A percentile compares a stretch with the other conserved stretches of the same genome.
phyloP scores from a whole-genome alignment of 1,140 invertebrate species.

The Calosoma granatense region DNA sequence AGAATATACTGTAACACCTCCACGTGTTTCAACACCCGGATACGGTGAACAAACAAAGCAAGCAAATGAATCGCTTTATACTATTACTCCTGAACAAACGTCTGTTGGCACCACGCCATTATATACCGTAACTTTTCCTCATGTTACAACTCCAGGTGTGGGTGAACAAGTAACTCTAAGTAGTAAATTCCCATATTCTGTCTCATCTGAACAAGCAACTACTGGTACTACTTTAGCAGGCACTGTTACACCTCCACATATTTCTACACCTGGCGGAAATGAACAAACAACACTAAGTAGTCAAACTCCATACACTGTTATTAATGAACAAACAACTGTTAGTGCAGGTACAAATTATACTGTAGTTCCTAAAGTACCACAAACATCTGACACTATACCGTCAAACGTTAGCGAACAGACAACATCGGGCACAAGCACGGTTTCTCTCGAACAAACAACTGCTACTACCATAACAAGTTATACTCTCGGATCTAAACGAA shows the following conservation, averaged over 20 bases:
- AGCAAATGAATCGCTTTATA: too few relatives aligned
- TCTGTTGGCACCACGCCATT: too few relatives aligned
- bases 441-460: neutral
- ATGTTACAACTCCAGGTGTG: neutral
- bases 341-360: neutral
- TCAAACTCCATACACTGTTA: neutral
- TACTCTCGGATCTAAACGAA: too few relatives aligned
- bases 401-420: neutral
- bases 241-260: neutral
- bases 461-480: neutral
- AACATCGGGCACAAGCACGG: neutral
- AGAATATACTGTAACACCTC: too few relatives aligned
- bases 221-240: neutral
- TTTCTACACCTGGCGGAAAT: neutral
- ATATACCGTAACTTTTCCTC: too few relatives aligned
- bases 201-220: neutral
- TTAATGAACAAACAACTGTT: neutral
- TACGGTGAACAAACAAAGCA: too few relatives aligned
- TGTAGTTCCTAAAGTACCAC: neutral
- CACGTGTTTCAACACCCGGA: too few relatives aligned
- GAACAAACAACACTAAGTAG: neutral
- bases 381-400: neutral
- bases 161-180: neutral
- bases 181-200: neutral
- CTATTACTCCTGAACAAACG: neutral